Base-by-base conservation (phyloP, 1,140 invertebrate genomes). In the Musca domestica region DNA sequence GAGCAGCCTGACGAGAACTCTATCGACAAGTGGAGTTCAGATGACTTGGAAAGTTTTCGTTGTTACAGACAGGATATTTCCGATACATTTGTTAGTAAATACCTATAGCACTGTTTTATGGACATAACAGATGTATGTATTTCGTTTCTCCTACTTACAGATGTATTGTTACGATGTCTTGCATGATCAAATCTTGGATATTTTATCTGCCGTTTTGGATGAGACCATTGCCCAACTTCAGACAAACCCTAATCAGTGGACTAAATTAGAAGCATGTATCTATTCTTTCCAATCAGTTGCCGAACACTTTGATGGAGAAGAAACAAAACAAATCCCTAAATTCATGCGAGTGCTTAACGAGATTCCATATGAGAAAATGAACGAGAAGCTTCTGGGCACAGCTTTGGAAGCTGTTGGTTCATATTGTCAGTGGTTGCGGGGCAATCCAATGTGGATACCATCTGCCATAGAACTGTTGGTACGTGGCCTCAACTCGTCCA, bases 61-160 rank as follows among this genome's bases (percentile, higher is more conserved):
- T 95, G 94, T 82, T 97, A 97, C 76, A 84, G 95, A 64, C 94
- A 96, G 82, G 95, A 97, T 73, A 91, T 95, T 52, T 89, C 91
- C 0, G 95, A 98, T 81, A 94, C 92, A 22, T 88, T 95, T 77
- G 89, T 92, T 78, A 84, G 74, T 63, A 46, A 25, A n/a, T 34
- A 9, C n/a, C n/a, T n/a, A n/a, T n/a, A 46, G 65, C 3, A 30
- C 22, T 66, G 5, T 30, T 46, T 49, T 27, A 7, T 25, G n/a
- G 12, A 47, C n/a, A 61, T 70, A 9, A 2, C 49, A 70, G 54
- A 48, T 71, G 27, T 67, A 10, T 19, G 56, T 14, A n/a, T n/a
- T 49, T 10, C 34, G 68, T 66, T 54, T 30, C 15, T 48, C 15
- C 1, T 25, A 73, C 51, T 76, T 80, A 10, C 73, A 91, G 89